phyloP scores from a whole-genome alignment of 2,888 invertebrate genomes.

The Drosophila aldrichi region DNA sequence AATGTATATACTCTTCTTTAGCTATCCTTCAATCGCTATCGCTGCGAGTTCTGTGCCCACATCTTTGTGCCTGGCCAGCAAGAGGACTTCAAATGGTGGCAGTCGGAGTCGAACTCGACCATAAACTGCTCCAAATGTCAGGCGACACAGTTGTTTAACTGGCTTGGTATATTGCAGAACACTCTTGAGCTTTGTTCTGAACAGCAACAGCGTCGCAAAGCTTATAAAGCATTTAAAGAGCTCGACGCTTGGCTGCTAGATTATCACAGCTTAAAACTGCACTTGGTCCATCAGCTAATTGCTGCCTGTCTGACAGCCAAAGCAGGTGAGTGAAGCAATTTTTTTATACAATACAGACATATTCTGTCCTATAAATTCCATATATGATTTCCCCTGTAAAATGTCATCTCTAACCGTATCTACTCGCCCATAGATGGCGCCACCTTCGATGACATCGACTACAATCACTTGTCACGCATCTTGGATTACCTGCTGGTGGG shows the following conservation, averaged over 20 bases:
- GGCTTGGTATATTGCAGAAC: conserved; percentile 40
- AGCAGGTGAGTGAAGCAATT: conserved; percentile 42
- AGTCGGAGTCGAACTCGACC: conserved; percentile 25
- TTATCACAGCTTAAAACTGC: conserved; percentile 56
- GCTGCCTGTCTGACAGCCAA: conserved; percentile 37
- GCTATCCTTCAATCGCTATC: conserved; percentile 73
- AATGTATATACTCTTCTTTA: conserved; percentile 18
- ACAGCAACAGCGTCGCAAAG: conserved; percentile 22
- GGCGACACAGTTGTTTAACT: conserved; percentile 44
- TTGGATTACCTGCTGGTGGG: conserved; percentile 50
- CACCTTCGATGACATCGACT: conserved; percentile 54
- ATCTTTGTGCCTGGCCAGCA: conserved; percentile 57
- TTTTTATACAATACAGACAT: no score
- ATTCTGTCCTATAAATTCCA: no score
- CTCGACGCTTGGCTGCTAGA: conserved; percentile 56
- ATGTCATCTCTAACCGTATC: neutral
- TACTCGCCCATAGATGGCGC: conserved; percentile 40
- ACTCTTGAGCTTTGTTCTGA: conserved; percentile 27
- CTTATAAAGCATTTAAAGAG: conserved; percentile 51
- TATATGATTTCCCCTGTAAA: neutral
- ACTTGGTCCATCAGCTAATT: conserved; percentile 44
- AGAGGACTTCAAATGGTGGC: conserved; percentile 67
- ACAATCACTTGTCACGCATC: conserved; percentile 50
- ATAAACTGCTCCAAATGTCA: conserved; percentile 63
- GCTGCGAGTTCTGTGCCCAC: conserved; percentile 71